Base-by-base conservation (phyloP, 2,113 vertebrate genomes). In the Tauraco erythrolophus region DNA sequence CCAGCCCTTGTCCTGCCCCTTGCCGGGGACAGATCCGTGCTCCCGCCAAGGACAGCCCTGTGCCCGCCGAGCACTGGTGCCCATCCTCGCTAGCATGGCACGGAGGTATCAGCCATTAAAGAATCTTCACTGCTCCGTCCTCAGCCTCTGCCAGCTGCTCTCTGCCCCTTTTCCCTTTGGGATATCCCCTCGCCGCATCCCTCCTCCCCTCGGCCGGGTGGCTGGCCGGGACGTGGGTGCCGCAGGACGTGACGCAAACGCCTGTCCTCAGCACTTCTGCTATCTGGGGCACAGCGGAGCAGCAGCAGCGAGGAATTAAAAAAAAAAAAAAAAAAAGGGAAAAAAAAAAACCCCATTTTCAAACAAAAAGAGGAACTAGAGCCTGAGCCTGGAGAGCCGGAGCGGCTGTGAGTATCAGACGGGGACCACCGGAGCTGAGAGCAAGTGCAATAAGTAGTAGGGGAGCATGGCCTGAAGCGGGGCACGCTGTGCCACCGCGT, bases 191-290 rank as follows among this genome's bases (percentile, higher is more conserved):
- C 2, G 1, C n/a, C 0, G 1, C 41, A 39, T 84, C 71, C 70
- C 75, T 92, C 50, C 61, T 86, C 57, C 70, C 57, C 75, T 92
- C 1, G 8, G 69, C 53, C 17, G 2, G 54, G 48, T 33, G 41
- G 71, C 54, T 4, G 13, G 89, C 65, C 7, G 14, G 85, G 87
- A 75, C 17, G 2, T 19, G 33, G 83, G 77, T 84, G 46, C 86
- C 46, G 93, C 95, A 96, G 91, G 96, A 81, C 94, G 71, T 66
- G 71, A 65, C 37, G 70, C 92, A 93, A 95, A 92, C 9, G 77
- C 84, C 93, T 89, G 91, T 94, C 94, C 93, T 97, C 96, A 97
- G 96, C 96, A 94, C 80, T 97, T 97, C 93, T 90, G 82, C 92
- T 92, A 97, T 96, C 94, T 96, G 96, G 96, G 97, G 74, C 96